These are phyloP conservation scores for Gallinago paraguaiae DNA, from an alignment of 2,113 vertebrate genomes.

Conservation along the genomic window DNA sequence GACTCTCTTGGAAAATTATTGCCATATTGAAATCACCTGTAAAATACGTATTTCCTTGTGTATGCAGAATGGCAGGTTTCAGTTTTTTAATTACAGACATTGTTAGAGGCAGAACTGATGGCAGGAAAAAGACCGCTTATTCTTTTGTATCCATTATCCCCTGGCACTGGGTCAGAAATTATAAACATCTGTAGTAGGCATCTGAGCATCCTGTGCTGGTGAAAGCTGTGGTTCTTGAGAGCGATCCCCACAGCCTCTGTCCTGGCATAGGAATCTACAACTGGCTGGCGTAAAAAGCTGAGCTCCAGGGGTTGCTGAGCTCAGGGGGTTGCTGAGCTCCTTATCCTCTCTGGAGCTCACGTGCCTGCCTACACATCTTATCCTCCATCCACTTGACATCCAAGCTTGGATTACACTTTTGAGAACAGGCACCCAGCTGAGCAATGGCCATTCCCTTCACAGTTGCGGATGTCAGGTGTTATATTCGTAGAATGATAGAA, in stretches of 20 bases:
- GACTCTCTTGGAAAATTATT: background rate
- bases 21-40: background rate
- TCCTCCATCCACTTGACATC: background rate
- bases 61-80: background rate
- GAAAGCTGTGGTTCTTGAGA: background rate
- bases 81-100: background rate
- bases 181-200: background rate
- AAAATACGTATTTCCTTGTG: background rate
- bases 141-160: background rate
- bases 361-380: background rate
- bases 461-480: background rate
- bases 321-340: background rate
- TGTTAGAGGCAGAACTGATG: background rate
- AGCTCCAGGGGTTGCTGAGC: background rate
- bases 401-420: background rate
- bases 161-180: background rate
- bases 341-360: background rate
- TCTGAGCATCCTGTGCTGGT: background rate
- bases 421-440: background rate
- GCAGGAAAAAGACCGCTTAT: background rate
- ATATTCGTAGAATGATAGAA: background rate
- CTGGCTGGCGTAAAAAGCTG: background rate
- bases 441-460: background rate
- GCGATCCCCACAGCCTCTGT: fast-evolving
- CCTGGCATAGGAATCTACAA: background rate